These are phyloP conservation scores for Caenorhabditis doughertyi DNA, from an alignment of 2,888 invertebrate species.

Conservation along the genomic window DNA sequence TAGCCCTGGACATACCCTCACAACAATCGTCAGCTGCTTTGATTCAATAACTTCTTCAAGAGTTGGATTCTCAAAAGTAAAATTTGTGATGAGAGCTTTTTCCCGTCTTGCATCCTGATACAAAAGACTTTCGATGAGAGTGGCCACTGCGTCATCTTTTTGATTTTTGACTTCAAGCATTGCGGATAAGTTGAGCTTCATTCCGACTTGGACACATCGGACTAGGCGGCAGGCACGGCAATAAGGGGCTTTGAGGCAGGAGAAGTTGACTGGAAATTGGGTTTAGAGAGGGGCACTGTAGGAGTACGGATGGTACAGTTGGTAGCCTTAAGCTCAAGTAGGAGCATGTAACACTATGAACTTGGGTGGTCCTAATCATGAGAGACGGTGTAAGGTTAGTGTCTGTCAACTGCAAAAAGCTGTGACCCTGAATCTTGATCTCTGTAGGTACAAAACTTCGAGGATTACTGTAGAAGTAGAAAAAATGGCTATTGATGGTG, in stretches of 20 bases:
- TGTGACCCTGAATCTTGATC: no score
- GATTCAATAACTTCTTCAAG: constrained; percentile 34
- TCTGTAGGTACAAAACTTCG: no score
- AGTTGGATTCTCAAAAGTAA: constrained; percentile 46
- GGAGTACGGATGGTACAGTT: no score
- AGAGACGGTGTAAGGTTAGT: no score
- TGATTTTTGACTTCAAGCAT: constrained; percentile 28
- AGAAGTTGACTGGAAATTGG: constrained; percentile 36
- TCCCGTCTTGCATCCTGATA: constrained; percentile 34
- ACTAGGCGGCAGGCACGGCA: constrained; percentile 42
- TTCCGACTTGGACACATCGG: constrained; percentile 33
- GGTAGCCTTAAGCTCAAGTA: no score
- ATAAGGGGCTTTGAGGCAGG: constrained; percentile 24
- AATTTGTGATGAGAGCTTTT: constrained; percentile 20
- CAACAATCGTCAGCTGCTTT: background rate
- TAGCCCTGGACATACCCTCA: constrained; percentile 6
- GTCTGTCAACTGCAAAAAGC: no score
- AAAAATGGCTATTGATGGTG: no score
- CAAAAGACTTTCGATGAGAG: constrained; percentile 37
- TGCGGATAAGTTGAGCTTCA: constrained; percentile 23
- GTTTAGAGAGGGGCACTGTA: background rate
- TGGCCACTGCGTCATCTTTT: constrained; percentile 24
- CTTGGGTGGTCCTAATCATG: no score
- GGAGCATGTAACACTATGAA: no score
- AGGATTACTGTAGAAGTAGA: no score